Percentiles rank a stretch among this genome's conserved stretches.
phyloP scores from a whole-genome alignment of 2,797 vertebrate species.

The Falco peregrinus region DNA sequence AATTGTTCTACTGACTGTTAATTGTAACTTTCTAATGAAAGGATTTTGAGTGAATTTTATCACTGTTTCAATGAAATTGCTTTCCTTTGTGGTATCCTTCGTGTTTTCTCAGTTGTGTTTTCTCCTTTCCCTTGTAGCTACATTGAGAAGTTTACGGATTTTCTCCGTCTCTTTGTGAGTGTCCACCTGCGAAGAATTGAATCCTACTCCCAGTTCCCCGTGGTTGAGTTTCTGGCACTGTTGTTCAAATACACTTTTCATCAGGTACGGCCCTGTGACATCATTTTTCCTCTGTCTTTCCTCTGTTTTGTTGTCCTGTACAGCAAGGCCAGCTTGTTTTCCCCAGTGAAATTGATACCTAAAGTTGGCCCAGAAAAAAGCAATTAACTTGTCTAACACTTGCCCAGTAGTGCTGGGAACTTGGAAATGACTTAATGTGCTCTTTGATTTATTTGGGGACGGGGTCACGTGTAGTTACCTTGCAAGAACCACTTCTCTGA shows the following conservation, averaged over 20 bases:
- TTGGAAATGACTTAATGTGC: background rate
- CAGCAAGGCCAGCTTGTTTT: background rate
- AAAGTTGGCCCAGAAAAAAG: background rate
- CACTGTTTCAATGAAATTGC: background rate
- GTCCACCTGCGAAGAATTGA: constrained; percentile 96
- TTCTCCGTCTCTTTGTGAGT: constrained; percentile 95
- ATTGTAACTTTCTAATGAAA: constrained; percentile 22
- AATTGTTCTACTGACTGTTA: constrained; percentile 41
- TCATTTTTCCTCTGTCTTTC: rapidly evolving
- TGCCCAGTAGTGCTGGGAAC: background rate
- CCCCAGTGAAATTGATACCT: background rate
- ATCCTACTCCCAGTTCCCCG: constrained; percentile 95
- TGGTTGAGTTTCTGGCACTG: constrained; percentile 94
- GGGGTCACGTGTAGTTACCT: background rate
- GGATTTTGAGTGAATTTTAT: constrained; percentile 29
- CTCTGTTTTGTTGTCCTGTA: background rate
- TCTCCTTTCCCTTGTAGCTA: constrained; percentile 82
- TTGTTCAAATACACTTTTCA: constrained; percentile 99
- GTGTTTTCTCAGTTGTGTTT: background rate
- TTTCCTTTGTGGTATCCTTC: background rate
- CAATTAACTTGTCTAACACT: background rate
- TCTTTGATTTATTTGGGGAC: background rate
- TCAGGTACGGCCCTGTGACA: constrained; percentile 82
- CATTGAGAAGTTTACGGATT: constrained; percentile 98
- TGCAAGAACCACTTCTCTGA: background rate